Conservation (phyloP, 2,888 invertebrate genomes). For the Eupeodes latifasciatus region DNA sequence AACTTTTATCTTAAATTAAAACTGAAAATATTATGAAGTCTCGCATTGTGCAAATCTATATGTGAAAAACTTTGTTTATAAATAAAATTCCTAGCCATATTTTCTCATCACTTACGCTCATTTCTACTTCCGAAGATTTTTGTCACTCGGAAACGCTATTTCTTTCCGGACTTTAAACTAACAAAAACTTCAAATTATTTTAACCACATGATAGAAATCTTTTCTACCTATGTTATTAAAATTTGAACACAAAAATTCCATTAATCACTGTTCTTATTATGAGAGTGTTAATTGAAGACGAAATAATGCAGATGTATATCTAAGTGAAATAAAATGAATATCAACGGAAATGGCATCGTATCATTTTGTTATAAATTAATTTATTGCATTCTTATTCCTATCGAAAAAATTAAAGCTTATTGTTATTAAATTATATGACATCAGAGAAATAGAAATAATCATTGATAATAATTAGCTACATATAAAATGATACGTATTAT, state of each 20-base stretch:
- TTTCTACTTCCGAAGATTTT: too few species aligned
- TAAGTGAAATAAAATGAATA: constrained; percentile 1
- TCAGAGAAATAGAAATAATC: neutral
- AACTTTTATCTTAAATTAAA: too few species aligned
- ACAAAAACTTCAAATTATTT: too few species aligned
- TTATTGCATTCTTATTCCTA: constrained; percentile 9
- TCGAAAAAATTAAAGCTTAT: constrained; percentile 5
- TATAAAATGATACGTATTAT: neutral
- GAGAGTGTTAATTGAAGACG: constrained; percentile 32
- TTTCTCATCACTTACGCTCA: too few species aligned
- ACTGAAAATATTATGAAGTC: too few species aligned
- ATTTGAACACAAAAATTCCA: neutral
- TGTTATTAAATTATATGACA: neutral
- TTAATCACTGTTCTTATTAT: neutral
- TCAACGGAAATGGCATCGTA: constrained; percentile 4
- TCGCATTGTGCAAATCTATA: too few species aligned
- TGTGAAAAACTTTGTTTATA: too few species aligned
- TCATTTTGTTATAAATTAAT: constrained; percentile 21
- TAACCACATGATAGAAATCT: neutral
- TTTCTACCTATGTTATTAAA: neutral
- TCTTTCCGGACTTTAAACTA: too few species aligned
- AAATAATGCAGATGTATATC: constrained; percentile 33
- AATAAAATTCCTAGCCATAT: too few species aligned
- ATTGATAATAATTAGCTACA: neutral
- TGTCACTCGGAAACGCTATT: too few species aligned